Conservation (phyloP, 2,113 vertebrate species). For the Hoplias malabaricus region DNA sequence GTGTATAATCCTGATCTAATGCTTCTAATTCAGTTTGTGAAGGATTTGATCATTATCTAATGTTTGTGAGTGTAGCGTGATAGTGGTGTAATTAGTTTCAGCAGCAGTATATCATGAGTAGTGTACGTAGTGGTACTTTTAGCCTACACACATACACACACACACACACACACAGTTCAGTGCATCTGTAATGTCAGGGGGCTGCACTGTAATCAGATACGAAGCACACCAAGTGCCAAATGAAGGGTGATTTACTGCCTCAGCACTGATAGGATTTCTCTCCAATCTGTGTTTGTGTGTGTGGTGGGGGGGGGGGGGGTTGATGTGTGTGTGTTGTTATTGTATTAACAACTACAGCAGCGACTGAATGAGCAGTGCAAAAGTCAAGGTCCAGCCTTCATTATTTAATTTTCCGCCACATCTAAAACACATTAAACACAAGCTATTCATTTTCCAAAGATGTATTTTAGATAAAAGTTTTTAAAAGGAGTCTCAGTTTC, state of each 20-base stretch:
- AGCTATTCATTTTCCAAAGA: too few species aligned
- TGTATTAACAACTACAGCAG: neutral
- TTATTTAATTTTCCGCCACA: too few species aligned
- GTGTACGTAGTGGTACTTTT: neutral
- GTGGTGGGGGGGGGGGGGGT: too few species aligned
- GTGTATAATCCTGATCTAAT: neutral
- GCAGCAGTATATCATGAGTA: neutral
- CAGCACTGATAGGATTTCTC: neutral
- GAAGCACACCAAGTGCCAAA: neutral
- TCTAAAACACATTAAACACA: too few species aligned
- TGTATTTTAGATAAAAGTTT: too few species aligned
- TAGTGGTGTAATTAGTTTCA: neutral
- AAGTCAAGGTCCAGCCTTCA: too few species aligned
- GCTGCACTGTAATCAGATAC: constrained; percentile 24
- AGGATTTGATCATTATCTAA: neutral
- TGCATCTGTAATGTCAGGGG: constrained; percentile 2
- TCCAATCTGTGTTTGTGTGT: neutral
- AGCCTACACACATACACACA: neutral
- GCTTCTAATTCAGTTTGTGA: neutral
- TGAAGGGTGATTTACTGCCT: constrained; percentile 7
- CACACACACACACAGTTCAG: neutral
- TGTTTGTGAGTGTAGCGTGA: neutral
- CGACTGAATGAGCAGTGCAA: too few species aligned
- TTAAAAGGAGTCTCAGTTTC: too few species aligned
- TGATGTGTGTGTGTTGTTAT: neutral